Evolutionary conservation across 2,888 invertebrate genomes (phyloP), one percentile per base, ranked within the genome.

Genomic region (Agriopis aurantiaria): DNA sequence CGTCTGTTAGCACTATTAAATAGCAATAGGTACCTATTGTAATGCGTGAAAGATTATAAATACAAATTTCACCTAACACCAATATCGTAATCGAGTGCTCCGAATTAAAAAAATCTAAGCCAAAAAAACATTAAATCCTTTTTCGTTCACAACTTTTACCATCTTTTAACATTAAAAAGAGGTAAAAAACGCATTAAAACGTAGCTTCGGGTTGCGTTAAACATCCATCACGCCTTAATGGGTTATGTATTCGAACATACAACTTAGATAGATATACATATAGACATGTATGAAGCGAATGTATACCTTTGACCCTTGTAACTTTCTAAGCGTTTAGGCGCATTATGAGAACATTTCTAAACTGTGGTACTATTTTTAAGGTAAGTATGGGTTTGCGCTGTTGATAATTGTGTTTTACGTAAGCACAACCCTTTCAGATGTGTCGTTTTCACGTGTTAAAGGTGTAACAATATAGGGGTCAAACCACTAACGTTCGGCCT

Each of bases 181-280:
- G 63, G 55, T 53, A 56, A 69, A 66, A 65, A 62, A 69, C 49
- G 53, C 68, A 53, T 68, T 65, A 58, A 73, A 61, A 61, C 48
- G 60, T 58, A 48, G 41, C 52, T 67, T 46, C 33, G 49, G 46
- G 62, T 62, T 62, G 58, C 46, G 58, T 23, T 56, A 53, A 56
- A 69, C 69, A 74, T 74, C 69, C 72, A 72, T 72, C 72, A 74
- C 51, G 46, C 14, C 57, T 40, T 74, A 69, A 74, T 65, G 68
- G 60, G 46, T 62, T 23, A 3, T 63, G 59, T 69, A 69, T 64
- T 59, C 55, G 55, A 55, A 49, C 23, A 56, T 57, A 65, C 52
- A 52, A 52, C 10, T 48, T 64, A 43, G 48, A 23, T 57, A 45
- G 12, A 3, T 10, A n/a, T n/a, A n/a, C n/a, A n/a, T n/a, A n/a